Conservation (phyloP, 2,797 vertebrate genomes). For the Serranus cabrilla region DNA sequence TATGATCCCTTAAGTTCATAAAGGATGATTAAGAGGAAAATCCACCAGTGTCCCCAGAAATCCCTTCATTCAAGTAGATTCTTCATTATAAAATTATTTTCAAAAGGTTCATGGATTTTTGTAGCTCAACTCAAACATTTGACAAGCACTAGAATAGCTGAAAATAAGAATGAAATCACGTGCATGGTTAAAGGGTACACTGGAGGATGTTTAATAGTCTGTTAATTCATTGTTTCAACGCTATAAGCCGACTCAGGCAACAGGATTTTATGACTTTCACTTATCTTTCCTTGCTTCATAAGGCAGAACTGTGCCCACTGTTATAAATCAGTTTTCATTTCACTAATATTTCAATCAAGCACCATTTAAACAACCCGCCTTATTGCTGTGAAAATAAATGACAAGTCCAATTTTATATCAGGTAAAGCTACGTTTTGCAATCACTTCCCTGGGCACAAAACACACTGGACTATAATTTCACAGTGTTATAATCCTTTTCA, state of each 20-base stretch:
- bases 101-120: neutral
- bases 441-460: neutral
- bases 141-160: neutral
- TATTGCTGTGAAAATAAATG: neutral
- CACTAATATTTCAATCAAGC: neutral
- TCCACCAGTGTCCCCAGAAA: neutral
- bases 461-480: neutral
- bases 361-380: neutral
- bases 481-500: neutral
- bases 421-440: neutral
- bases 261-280: neutral
- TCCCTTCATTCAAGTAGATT: neutral
- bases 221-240: slow-evolving; percentile 3
- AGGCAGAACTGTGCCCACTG: neutral
- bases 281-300: neutral
- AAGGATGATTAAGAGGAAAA: slow-evolving; percentile 16
- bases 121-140: neutral
- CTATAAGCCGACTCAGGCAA: neutral
- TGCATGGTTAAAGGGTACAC: neutral
- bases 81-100: neutral
- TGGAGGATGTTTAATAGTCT: neutral
- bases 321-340: neutral
- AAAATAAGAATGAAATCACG: slow-evolving; percentile 1
- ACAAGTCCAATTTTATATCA: neutral
- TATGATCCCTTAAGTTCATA: slow-evolving; percentile 24